Base-by-base conservation (phyloP, 2,888 invertebrate genomes). In the Heliothis peltigera region DNA sequence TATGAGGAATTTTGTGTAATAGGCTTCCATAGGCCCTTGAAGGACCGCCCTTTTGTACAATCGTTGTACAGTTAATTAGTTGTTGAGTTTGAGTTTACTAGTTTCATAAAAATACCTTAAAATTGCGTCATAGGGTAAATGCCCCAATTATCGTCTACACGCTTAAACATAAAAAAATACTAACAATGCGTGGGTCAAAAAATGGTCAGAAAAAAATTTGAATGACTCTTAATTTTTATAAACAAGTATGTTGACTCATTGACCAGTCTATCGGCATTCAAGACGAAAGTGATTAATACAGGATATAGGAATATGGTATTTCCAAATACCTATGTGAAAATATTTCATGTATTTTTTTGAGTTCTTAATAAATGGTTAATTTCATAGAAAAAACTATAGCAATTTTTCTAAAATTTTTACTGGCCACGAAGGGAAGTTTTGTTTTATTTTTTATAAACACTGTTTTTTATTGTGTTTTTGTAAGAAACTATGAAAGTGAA, bases 201-300 rank as follows among this genome's bases (percentile, higher is more conserved):
- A 65, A 60, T 12, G n/a, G 2, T 12, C 6, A 0, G 12, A 46
- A 35, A 62, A 1, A 28, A 59, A 65, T 32, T 32, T 35, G 39
- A 19, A 22, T 4, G 8, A 19, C 10, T 39, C 22, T 4, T n/a
- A 49, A 47, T n/a, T 15, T 18, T 25, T 25, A n/a, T 39, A n/a
- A 39, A 39, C 39, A n/a, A 39, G 39, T n/a, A 15, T n/a, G 44
- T 28, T 72, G 73, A 72, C 51, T 68, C 68, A 68, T 8, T 64
- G 42, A 18, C 25, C 66, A 28, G 25, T 68, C 28, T 25, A 64
- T n/a, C 2, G 17, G 35, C 19, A 44, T 68, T 70, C 28, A 51
- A 44, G 3, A n/a, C 7, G 39, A 60, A 66, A 66, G 51, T 70
- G 70, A 62, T 62, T 51, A 42, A 69, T 39, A 51, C 18, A 19